Evolutionary conservation across 1,140 invertebrate species (phyloP).

Genomic region (Wiebesia pumilae): DNA sequence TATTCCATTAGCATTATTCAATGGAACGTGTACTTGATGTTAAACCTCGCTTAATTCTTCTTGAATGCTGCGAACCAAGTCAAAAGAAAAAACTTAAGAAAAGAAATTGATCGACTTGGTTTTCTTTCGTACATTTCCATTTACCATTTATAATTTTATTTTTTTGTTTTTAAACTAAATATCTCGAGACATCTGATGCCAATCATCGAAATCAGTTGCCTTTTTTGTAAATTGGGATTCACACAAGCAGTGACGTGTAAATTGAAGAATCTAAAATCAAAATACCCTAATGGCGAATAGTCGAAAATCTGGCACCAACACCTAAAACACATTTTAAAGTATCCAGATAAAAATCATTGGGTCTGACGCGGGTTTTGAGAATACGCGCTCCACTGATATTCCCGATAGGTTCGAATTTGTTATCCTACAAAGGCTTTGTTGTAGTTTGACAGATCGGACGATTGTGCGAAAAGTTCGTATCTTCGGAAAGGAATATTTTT

Average conservation of each 20-base stretch:
- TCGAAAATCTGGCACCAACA: neutral
- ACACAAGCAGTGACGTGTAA: neutral
- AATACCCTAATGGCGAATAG: neutral
- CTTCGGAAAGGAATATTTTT: neutral
- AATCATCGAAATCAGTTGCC: neutral
- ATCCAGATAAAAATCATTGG: constrained; percentile 24
- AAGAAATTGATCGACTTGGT: too few relatives aligned
- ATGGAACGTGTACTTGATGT: neutral
- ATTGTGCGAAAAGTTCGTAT: neutral
- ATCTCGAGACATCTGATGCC: neutral
- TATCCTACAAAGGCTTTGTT: neutral
- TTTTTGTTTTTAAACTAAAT: neutral
- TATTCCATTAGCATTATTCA: neutral
- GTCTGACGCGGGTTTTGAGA: neutral
- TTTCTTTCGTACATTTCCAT: too few relatives aligned
- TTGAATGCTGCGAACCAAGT: neutral
- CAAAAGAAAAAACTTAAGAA: neutral
- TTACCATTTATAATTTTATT: too few relatives aligned
- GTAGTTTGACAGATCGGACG: neutral
- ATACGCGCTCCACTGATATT: neutral
- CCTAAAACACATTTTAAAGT: constrained; percentile 5
- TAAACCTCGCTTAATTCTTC: neutral
- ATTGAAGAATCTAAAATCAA: neutral
- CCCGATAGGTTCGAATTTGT: neutral
- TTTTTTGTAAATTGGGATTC: too few relatives aligned